Evolutionary conservation across 2,888 invertebrate genomes (phyloP).

Genomic region (Scaptomyza parva): DNA sequence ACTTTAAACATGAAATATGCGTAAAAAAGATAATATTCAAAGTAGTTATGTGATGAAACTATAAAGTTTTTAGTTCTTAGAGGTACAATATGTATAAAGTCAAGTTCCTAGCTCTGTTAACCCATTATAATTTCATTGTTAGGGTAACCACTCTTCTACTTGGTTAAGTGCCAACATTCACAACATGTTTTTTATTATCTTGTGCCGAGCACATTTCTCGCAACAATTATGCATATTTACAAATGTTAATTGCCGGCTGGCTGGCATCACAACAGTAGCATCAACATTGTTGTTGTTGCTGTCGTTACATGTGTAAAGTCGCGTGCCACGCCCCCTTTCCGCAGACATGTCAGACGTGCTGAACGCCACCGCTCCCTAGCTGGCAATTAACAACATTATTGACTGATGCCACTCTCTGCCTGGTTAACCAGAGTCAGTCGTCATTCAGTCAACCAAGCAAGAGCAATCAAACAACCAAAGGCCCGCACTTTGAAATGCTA

Average conservation of each 20-base stretch:
- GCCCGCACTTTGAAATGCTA: slow-evolving; percentile 76
- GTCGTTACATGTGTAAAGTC: slow-evolving; percentile 24
- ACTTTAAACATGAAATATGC: not conserved
- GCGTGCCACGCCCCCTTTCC: slow-evolving; percentile 23
- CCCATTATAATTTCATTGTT: not conserved
- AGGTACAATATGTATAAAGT: no score
- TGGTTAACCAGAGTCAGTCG: not conserved
- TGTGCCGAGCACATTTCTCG: slow-evolving; percentile 44
- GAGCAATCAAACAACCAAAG: slow-evolving; percentile 19
- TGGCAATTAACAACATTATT: slow-evolving; percentile 76
- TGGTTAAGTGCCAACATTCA: no score
- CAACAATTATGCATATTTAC: slow-evolving; percentile 78
- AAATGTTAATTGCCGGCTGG: slow-evolving; percentile 75
- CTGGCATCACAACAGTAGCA: slow-evolving; percentile 45
- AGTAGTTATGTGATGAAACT: not conserved
- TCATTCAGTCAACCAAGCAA: slow-evolving; percentile 8
- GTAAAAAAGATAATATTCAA: not conserved
- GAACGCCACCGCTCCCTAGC: slow-evolving; percentile 19
- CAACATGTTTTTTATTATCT: slow-evolving; percentile 5
- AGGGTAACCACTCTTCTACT: not conserved
- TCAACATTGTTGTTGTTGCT: slow-evolving; percentile 55
- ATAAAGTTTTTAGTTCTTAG: no score
- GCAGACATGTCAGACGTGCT: not conserved
- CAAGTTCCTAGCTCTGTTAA: not conserved
- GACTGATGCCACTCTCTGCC: slow-evolving; percentile 43